Conservation (phyloP, 2,113 vertebrate genomes). For the Pachyramphus minor region DNA sequence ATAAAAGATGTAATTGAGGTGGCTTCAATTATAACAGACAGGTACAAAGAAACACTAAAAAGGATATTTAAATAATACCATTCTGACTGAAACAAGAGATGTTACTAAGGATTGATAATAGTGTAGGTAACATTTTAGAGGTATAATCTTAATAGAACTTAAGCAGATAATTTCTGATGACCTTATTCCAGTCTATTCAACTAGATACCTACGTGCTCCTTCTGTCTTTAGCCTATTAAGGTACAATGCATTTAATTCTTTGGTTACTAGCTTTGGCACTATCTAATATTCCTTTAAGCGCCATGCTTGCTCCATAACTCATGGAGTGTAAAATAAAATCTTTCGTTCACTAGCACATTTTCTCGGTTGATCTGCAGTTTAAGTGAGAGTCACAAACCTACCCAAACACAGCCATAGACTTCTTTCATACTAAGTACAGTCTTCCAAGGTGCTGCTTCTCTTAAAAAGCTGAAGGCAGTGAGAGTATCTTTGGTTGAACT, state of each 20-base stretch:
- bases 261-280: not conserved
- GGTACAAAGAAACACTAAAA: not conserved
- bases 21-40: not conserved
- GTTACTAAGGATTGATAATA: not conserved
- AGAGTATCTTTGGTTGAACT: not conserved
- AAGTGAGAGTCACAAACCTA: not conserved
- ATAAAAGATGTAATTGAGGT: not conserved
- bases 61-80: not conserved
- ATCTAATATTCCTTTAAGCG: not conserved
- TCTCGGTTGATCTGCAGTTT: not conserved
- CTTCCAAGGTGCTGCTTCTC: not conserved
- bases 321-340: not conserved
- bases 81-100: not conserved
- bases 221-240: not conserved
- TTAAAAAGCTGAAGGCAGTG: not conserved
- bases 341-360: not conserved
- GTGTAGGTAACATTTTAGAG: not conserved
- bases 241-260: not conserved
- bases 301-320: not conserved
- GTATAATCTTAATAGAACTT: not conserved
- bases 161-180: not conserved
- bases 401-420: not conserved
- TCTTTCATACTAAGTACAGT: not conserved
- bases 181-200: not conserved
- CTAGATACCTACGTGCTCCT: not conserved